Percentiles rank a stretch among this genome's conserved stretches.
These are phyloP conservation scores for Bovichtus variegatus DNA, from an alignment of 2,797 vertebrate species.

Conservation along the genomic window DNA sequence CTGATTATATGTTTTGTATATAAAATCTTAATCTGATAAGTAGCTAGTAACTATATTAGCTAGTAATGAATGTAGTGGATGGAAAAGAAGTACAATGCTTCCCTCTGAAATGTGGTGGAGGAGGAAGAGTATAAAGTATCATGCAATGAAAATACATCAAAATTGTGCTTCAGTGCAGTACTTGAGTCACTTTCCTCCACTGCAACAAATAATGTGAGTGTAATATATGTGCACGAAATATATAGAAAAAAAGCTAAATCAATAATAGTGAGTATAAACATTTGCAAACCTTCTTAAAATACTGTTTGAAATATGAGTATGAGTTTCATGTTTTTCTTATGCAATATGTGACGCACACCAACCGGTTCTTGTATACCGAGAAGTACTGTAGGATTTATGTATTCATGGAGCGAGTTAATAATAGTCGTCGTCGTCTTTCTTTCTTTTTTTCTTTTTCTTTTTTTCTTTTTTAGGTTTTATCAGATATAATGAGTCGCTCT, in stretches of 20 bases:
- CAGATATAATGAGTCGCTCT: constrained; percentile 70
- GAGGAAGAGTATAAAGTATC: neutral
- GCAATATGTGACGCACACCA: constrained; percentile 38
- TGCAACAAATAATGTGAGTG: neutral
- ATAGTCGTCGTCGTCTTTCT: constrained; percentile 44
- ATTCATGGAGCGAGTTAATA: constrained; percentile 61
- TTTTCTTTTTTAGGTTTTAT: constrained; percentile 40
- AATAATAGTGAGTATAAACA: constrained; percentile 14
- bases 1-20: neutral
- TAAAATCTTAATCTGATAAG: constrained; percentile 11
- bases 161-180: neutral
- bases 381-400: constrained; percentile 42
- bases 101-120: neutral
- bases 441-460: constrained; percentile 11
- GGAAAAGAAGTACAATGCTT: neutral
- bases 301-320: constrained; percentile 14
- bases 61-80: neutral
- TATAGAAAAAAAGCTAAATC: neutral
- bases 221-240: neutral
- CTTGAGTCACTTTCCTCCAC: neutral
- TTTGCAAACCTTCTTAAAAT: constrained; percentile 34
- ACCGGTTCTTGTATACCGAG: neutral
- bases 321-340: constrained; percentile 22
- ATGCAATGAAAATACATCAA: neutral
- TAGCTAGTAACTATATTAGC: neutral